phyloP scores from a whole-genome alignment of 2,113 vertebrate species.

The Eulacestoma nigropectus region DNA sequence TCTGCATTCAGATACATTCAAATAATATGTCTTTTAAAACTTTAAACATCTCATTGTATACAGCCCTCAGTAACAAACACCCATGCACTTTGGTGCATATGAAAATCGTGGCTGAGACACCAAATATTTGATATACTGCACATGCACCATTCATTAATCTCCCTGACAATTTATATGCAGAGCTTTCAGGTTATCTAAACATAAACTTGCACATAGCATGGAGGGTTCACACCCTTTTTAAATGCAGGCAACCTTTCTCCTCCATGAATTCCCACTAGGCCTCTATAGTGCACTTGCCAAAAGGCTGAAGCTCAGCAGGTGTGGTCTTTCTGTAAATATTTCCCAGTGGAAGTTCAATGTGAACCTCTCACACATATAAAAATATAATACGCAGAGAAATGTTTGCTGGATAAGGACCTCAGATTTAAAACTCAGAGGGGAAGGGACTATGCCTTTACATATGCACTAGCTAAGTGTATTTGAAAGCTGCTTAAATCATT shows the following conservation, averaged over 20 bases:
- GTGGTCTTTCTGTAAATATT: slow-evolving; percentile 32
- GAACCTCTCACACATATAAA: neutral
- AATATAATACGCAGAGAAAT: neutral
- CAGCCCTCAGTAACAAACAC: neutral
- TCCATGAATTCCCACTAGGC: neutral
- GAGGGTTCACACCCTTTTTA: neutral
- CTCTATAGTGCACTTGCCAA: neutral
- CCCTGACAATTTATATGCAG: slow-evolving; percentile 4
- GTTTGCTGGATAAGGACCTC: neutral
- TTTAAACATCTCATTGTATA: neutral
- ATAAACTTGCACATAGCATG: neutral
- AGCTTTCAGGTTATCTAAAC: slow-evolving; percentile 35
- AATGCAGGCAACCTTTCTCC: slow-evolving; percentile 11
- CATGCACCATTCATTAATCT: slow-evolving; percentile 4
- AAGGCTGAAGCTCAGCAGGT: slow-evolving; percentile 23
- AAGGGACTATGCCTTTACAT: neutral
- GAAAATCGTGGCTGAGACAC: slow-evolving; percentile 43
- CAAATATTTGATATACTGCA: slow-evolving; percentile 6
- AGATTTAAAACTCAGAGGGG: neutral
- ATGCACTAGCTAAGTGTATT: neutral
- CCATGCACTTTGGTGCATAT: neutral
- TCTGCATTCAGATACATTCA: neutral
- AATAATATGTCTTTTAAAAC: neutral
- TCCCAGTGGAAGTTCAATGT: neutral
- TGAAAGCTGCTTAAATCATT: neutral